These are phyloP conservation scores for Hoplodrina blanda DNA, from an alignment of 2,888 invertebrate genomes.

Conservation along the genomic window DNA sequence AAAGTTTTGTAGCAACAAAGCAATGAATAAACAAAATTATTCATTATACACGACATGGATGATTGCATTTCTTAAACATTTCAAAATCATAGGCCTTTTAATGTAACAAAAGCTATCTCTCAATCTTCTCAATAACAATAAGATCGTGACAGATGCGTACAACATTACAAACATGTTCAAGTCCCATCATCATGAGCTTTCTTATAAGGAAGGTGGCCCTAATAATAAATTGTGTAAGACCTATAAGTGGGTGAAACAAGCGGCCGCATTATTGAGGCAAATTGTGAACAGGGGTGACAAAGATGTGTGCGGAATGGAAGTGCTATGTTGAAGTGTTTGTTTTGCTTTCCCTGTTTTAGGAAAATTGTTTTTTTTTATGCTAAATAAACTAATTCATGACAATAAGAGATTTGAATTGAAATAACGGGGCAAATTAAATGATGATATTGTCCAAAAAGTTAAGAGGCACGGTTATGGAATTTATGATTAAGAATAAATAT, in stretches of 20 bases:
- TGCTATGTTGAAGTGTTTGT: neutral
- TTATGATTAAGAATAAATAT: too few relatives aligned
- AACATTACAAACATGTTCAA: constrained; percentile 52
- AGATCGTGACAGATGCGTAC: constrained; percentile 49
- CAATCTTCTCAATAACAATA: constrained; percentile 14
- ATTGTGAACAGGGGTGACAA: constrained; percentile 71
- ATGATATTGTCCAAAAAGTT: too few relatives aligned
- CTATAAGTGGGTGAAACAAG: constrained; percentile 80
- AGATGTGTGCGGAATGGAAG: constrained; percentile 23
- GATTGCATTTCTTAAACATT: too few relatives aligned
- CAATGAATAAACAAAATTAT: too few relatives aligned
- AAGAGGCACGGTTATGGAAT: too few relatives aligned
- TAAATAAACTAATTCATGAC: too few relatives aligned
- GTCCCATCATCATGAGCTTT: constrained; percentile 60
- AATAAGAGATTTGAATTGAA: too few relatives aligned
- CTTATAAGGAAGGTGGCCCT: constrained; percentile 48
- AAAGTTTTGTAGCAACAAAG: too few relatives aligned
- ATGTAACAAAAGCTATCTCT: neutral
- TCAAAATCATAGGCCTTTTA: too few relatives aligned
- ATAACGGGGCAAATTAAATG: too few relatives aligned
- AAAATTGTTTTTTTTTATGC: neutral
- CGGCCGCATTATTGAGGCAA: constrained; percentile 83
- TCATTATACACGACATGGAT: too few relatives aligned
- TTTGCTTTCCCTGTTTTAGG: neutral
- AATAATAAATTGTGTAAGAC: constrained; percentile 79